phyloP scores from a whole-genome alignment of 2,888 invertebrate species.

The Acleris literana region DNA sequence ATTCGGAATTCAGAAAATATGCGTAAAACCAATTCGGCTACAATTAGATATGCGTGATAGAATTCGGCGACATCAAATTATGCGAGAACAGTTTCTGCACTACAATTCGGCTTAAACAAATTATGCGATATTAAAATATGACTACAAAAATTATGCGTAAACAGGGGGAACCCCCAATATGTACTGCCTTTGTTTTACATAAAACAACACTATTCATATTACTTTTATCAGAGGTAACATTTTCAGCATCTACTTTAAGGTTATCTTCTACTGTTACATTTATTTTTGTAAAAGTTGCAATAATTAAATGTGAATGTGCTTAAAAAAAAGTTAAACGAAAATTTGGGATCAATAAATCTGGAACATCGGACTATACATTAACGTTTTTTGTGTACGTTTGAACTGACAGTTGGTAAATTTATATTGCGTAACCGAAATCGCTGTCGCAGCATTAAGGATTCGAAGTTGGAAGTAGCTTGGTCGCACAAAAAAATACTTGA shows the following conservation, averaged over 20 bases:
- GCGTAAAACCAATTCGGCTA: no score
- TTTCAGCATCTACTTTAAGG: not conserved
- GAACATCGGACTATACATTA: conserved; percentile 9
- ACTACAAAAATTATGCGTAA: no score
- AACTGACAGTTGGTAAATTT: conserved; percentile 13
- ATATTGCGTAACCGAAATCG: conserved; percentile 22
- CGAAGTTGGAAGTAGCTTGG: not conserved
- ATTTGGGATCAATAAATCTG: conserved; percentile 9
- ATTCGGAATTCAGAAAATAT: no score
- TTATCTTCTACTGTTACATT: not conserved
- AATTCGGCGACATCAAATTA: no score
- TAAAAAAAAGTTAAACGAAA: not conserved
- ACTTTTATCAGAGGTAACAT: not conserved
- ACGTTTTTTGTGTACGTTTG: conserved; percentile 26
- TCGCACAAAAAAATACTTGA: not conserved
- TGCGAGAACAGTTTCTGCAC: no score
- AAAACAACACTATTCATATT: not conserved
- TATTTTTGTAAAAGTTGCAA: no score
- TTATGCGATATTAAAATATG: no score
- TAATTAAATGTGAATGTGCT: no score
- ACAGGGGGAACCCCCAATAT: no score
- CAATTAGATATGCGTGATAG: no score
- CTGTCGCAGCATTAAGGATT: conserved; percentile 17
- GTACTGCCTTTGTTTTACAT: not conserved
- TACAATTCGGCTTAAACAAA: no score